phyloP scores from a whole-genome alignment of 2,113 vertebrate genomes.

The Sorex araneus region DNA sequence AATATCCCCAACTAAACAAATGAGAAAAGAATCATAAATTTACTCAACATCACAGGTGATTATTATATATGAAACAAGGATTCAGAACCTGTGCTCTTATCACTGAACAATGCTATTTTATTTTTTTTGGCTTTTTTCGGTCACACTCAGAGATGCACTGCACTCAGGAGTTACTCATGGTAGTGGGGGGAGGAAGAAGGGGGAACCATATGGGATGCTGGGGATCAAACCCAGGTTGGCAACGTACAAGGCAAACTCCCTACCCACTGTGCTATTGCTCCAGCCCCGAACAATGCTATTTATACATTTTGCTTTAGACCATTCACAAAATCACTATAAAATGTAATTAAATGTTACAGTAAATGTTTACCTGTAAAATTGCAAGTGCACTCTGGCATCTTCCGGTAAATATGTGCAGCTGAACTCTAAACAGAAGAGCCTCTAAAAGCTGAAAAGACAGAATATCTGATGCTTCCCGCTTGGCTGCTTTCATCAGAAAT shows the following conservation, averaged over 20 bases:
- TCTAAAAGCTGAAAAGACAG: slow-evolving; percentile 96
- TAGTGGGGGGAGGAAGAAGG: too few species aligned
- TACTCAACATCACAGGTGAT: slow-evolving; percentile 18
- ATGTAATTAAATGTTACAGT: background rate
- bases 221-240: too few species aligned
- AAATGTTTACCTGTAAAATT: slow-evolving; percentile 92
- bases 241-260: too few species aligned
- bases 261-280: too few species aligned
- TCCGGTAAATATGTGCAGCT: slow-evolving; percentile 95
- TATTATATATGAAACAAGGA: slow-evolving; percentile 32
- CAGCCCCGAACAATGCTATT: background rate
- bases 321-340: background rate
- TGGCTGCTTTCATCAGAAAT: slow-evolving; percentile 89
- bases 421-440: slow-evolving; percentile 94
- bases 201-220: too few species aligned
- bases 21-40: slow-evolving; percentile 46
- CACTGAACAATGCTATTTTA: background rate
- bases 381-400: slow-evolving; percentile 92
- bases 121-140: too few species aligned
- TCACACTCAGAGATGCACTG: too few species aligned
- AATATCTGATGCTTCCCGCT: slow-evolving; percentile 83
- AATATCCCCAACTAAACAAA: slow-evolving; percentile 9
- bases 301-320: background rate
- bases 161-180: too few species aligned
- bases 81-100: slow-evolving; percentile 34